Evolutionary conservation across 2,888 invertebrate species (phyloP).

Genomic region (Erynnis tages): DNA sequence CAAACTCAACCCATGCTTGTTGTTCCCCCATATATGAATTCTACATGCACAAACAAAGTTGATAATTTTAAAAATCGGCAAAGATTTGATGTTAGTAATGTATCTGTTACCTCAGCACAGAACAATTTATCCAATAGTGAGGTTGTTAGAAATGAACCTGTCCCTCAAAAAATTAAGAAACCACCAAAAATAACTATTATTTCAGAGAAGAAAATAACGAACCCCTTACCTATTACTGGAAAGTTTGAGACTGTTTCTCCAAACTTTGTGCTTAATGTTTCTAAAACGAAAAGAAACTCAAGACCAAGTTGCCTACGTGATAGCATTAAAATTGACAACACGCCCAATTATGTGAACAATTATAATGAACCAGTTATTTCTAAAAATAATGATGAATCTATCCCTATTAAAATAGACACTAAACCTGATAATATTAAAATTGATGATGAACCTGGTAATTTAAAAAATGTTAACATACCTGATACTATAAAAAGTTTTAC

Average conservation of each 20-base stretch:
- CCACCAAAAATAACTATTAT: conserved; percentile 55
- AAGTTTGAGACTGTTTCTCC: conserved; percentile 54
- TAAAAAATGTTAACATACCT: no score
- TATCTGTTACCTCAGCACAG: background rate
- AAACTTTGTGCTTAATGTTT: conserved; percentile 41
- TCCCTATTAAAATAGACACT: no score
- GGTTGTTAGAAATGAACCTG: background rate
- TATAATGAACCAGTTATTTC: no score
- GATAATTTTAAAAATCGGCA: background rate
- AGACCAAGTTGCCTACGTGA: background rate
- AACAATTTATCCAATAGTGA: background rate
- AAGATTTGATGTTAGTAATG: background rate
- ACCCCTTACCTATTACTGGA: conserved; percentile 45
- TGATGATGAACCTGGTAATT: no score
- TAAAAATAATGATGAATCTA: no score
- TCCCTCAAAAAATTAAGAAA: conserved; percentile 4
- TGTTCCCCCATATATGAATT: conserved; percentile 32
- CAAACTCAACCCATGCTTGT: conserved; percentile 30
- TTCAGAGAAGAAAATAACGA: conserved; percentile 57
- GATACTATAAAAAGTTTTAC: no score
- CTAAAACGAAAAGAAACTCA: conserved; percentile 21
- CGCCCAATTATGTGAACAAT: no score
- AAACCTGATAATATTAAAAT: no score
- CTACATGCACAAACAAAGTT: background rate
- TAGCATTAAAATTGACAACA: no score